These are phyloP conservation scores for Elephas maximus DNA, from an alignment of 2,113 vertebrate species.

Conservation along the genomic window DNA sequence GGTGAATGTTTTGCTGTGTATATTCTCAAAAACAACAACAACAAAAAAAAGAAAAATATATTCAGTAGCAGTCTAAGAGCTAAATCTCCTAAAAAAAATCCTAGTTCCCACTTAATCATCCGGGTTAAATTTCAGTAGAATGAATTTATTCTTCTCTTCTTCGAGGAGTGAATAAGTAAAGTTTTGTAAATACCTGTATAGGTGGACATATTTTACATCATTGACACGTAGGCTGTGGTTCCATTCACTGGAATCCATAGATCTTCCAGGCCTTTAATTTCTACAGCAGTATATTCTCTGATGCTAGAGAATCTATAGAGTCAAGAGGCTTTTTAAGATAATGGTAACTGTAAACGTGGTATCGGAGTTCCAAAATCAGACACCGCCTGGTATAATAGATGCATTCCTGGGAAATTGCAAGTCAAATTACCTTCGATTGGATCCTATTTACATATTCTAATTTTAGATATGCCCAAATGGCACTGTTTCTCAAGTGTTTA, in stretches of 20 bases:
- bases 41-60: background rate
- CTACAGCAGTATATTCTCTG: background rate
- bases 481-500: conserved; percentile 11
- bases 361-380: conserved; percentile 16
- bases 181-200: background rate
- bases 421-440: conserved; percentile 36
- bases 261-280: conserved; percentile 1
- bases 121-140: conserved; percentile 12
- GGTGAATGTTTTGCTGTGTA: too few species aligned
- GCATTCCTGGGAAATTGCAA: conserved; percentile 5
- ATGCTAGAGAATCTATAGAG: background rate
- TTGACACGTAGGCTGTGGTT: background rate
- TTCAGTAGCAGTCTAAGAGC: background rate
- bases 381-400: conserved; percentile 4
- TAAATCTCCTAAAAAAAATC: background rate
- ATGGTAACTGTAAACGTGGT: conserved; percentile 1
- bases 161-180: background rate
- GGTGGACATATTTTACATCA: background rate
- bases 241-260: background rate
- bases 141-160: conserved; percentile 1
- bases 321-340: conserved; percentile 6
- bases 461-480: conserved; percentile 50
- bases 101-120: conserved; percentile 19
- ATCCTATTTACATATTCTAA: conserved; percentile 45
- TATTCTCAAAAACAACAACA: too few species aligned